These are phyloP conservation scores for Thereva nobilitata DNA, from an alignment of 2,888 invertebrate genomes.

Conservation along the genomic window DNA sequence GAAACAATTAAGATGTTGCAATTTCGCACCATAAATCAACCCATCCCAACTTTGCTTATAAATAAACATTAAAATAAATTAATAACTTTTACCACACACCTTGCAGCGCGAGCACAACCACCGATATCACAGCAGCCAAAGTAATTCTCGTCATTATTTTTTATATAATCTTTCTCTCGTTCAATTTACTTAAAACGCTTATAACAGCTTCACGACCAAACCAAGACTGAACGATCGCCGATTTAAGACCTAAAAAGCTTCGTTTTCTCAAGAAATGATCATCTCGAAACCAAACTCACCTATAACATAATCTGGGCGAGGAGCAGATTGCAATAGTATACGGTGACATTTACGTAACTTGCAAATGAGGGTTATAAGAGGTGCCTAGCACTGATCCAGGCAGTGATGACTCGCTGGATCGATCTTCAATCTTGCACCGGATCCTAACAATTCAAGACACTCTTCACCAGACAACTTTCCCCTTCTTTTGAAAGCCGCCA, in stretches of 20 bases:
- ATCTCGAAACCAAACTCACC: neutral
- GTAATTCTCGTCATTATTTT: constrained; percentile 21
- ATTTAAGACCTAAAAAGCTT: constrained; percentile 19
- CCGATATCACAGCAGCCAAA: constrained; percentile 19
- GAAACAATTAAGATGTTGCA: too few relatives aligned
- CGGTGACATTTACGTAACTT: constrained; percentile 34
- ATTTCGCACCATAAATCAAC: too few relatives aligned
- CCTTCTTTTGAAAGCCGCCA: too few relatives aligned
- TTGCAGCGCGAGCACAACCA: constrained; percentile 20
- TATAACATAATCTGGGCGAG: constrained; percentile 1
- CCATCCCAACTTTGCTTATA: too few relatives aligned
- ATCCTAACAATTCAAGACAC: too few relatives aligned
- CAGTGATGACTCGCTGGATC: neutral
- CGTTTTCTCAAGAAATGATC: constrained; percentile 6
- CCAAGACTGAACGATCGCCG: neutral
- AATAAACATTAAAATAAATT: neutral
- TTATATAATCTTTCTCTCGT: neutral
- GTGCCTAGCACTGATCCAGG: neutral
- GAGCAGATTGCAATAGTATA: neutral
- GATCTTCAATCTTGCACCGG: constrained; percentile 1
- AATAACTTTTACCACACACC: constrained; percentile 19
- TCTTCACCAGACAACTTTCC: too few relatives aligned
- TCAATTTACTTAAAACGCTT: constrained; percentile 1
- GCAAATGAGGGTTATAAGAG: constrained; percentile 12
- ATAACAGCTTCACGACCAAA: constrained; percentile 5